A percentile compares a stretch with the other conserved stretches of the same genome.
Evolutionary conservation across 2,888 invertebrate genomes (phyloP).

Genomic region (Dicyrtomina minuta): DNA sequence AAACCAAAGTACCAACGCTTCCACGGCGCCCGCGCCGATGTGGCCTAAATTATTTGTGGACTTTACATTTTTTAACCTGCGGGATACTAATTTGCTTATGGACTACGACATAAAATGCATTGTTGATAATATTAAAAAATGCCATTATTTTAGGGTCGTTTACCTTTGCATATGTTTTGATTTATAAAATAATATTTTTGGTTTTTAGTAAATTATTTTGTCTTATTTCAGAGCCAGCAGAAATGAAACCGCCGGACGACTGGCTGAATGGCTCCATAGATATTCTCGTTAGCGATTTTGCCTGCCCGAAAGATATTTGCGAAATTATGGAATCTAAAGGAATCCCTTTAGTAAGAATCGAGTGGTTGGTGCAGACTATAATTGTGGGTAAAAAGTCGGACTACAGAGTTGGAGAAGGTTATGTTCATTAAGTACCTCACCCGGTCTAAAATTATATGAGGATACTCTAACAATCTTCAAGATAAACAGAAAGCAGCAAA

Average conservation of each 20-base stretch:
- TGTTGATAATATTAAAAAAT: too few relatives aligned
- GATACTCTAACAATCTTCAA: too few relatives aligned
- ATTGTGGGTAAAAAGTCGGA: constrained; percentile 20
- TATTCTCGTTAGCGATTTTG: constrained; percentile 26
- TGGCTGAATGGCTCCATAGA: constrained; percentile 14
- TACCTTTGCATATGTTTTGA: too few relatives aligned
- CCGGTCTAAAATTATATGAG: too few relatives aligned
- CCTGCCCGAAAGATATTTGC: background rate
- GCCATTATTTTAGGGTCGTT: too few relatives aligned
- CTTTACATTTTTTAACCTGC: constrained; percentile 1
- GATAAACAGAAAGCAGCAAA: too few relatives aligned
- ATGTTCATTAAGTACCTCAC: too few relatives aligned
- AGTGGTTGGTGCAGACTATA: constrained; percentile 28
- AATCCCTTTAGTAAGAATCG: constrained; percentile 21
- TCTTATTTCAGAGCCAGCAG: constrained; percentile 21
- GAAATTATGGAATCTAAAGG: constrained; percentile 17
- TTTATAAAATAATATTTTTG: background rate
- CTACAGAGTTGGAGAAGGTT: constrained; percentile 19
- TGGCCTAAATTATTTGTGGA: too few relatives aligned
- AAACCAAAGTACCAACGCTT: too few relatives aligned
- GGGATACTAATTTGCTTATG: background rate
- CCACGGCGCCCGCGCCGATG: too few relatives aligned
- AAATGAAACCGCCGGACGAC: constrained; percentile 18
- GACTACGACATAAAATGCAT: too few relatives aligned
- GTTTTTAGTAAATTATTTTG: background rate